phyloP scores from a whole-genome alignment of 2,113 vertebrate genomes.

The Chrysochloris asiatica region DNA sequence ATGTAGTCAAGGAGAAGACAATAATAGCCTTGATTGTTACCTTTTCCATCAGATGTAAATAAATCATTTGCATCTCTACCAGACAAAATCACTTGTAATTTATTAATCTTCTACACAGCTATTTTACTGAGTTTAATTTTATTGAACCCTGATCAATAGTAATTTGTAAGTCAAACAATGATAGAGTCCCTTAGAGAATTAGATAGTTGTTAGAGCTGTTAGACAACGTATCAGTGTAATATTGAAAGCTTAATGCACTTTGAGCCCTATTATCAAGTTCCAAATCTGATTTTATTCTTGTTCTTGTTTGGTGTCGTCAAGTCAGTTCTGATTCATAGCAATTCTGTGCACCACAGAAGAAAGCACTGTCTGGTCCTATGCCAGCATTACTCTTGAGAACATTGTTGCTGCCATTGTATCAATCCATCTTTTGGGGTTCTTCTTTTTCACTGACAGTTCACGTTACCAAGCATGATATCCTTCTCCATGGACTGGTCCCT shows the following conservation, averaged over 20 bases:
- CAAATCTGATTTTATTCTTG: not conserved
- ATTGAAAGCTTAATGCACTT: slow-evolving; percentile 5
- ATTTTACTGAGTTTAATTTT: slow-evolving; percentile 13
- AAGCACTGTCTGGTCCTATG: too few relatives aligned
- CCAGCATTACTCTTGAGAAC: too few relatives aligned
- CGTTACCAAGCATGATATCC: too few relatives aligned
- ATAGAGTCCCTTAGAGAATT: not conserved
- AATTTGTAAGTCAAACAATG: not conserved
- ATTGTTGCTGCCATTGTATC: too few relatives aligned
- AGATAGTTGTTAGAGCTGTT: not conserved
- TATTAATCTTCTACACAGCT: not conserved
- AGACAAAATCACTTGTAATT: not conserved
- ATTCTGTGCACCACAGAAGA: too few relatives aligned
- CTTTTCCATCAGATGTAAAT: not conserved
- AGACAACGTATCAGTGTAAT: not conserved
- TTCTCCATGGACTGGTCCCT: too few relatives aligned
- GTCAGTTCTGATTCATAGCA: too few relatives aligned
- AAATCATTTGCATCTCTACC: not conserved
- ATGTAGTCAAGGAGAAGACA: not conserved
- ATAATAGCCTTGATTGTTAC: not conserved
- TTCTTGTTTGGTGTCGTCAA: too few relatives aligned
- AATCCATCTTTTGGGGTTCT: too few relatives aligned
- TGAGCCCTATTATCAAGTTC: not conserved
- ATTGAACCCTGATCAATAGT: not conserved
- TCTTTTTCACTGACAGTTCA: too few relatives aligned